A percentile compares a stretch with the other conserved stretches of the same genome.
Conservation (phyloP, 1,140 invertebrate species). For the Pinna nobilis region DNA sequence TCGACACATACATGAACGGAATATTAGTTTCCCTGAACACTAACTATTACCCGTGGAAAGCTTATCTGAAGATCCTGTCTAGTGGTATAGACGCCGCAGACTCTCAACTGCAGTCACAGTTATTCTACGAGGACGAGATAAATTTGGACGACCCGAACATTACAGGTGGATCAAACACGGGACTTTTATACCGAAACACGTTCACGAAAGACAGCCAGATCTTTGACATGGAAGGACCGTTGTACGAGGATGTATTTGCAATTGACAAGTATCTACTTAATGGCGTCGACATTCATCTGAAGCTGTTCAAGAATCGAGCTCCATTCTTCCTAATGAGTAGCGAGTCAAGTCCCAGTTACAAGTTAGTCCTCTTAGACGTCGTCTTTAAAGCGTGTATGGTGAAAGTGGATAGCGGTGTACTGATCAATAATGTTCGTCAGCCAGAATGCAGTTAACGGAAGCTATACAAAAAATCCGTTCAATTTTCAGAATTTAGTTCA, state of each 20-base stretch:
- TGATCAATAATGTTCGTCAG: constrained; percentile 32
- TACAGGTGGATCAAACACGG: constrained; percentile 1
- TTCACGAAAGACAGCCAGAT: constrained; percentile 23
- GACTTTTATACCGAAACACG: constrained; percentile 7
- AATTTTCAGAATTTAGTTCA: constrained; percentile 27
- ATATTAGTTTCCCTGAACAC: constrained; percentile 38
- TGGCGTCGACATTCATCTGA: constrained; percentile 22
- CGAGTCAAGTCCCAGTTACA: constrained; percentile 15
- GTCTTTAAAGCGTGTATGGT: constrained; percentile 17
- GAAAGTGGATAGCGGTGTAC: constrained; percentile 13
- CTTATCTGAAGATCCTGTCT: constrained; percentile 26
- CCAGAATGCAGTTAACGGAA: constrained; percentile 28
- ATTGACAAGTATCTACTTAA: constrained; percentile 30
- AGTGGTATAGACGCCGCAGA: background rate
- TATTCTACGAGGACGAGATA: constrained; percentile 10
- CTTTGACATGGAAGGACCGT: constrained; percentile 25
- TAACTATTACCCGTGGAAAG: constrained; percentile 36
- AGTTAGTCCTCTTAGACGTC: constrained; percentile 25
- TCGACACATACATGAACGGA: constrained; percentile 38
- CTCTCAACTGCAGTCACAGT: constrained; percentile 18
- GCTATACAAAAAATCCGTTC: constrained; percentile 35
- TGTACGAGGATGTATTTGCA: constrained; percentile 7
- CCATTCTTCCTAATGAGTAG: constrained; percentile 21
- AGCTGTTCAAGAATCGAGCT: constrained; percentile 1
- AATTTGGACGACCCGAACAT: constrained; percentile 6